Evolutionary conservation across 2,797 vertebrate genomes (phyloP).

Genomic region (Synaphobranchus kaupii): DNA sequence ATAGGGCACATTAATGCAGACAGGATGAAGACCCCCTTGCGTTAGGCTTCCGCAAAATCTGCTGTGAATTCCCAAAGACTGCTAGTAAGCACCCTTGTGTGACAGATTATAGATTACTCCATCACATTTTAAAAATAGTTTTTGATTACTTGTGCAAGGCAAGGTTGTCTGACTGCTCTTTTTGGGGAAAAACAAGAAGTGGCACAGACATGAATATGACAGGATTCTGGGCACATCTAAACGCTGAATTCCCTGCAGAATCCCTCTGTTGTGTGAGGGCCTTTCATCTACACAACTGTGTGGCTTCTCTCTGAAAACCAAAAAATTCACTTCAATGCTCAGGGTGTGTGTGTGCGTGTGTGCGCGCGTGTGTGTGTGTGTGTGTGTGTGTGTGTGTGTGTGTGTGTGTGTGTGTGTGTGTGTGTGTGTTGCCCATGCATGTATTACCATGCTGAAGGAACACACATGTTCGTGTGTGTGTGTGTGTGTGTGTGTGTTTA

Average conservation of each 20-base stretch:
- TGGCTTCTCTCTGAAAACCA: slow-evolving; percentile 2
- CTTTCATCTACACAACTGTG: slow-evolving; percentile 17
- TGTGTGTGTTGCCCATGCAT: background rate
- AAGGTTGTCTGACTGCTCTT: slow-evolving; percentile 9
- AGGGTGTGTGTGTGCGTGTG: background rate
- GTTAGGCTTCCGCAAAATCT: background rate
- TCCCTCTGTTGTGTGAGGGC: background rate
- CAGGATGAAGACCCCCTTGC: background rate
- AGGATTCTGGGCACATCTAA: slow-evolving; percentile 7
- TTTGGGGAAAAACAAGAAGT: background rate
- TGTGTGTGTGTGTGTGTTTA: background rate
- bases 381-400: background rate
- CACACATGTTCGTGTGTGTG: background rate
- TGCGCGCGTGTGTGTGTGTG: background rate
- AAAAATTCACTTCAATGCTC: background rate
- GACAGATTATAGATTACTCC: background rate
- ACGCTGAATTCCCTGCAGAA: background rate
- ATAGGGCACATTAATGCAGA: background rate
- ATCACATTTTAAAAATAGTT: background rate
- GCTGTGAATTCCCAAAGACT: background rate
- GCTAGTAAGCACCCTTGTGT: background rate
- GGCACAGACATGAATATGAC: background rate
- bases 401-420: background rate
- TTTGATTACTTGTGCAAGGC: slow-evolving; percentile 7
- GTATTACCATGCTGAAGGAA: too few relatives aligned